Evolutionary conservation across 2,113 vertebrate species (phyloP).

Genomic region (Hippocampus comes): DNA sequence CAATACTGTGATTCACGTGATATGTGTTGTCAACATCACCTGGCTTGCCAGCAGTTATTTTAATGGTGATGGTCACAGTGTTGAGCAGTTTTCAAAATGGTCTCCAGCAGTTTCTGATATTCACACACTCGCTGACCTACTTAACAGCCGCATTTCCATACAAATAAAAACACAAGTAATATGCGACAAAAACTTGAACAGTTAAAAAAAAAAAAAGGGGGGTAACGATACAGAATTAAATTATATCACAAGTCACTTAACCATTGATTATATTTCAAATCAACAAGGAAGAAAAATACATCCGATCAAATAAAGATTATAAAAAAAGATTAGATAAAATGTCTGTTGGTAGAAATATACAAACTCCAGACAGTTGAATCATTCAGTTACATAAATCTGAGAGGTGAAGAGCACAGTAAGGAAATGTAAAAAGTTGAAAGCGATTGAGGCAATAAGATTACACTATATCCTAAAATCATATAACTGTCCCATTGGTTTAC

Average conservation of each 20-base stretch:
- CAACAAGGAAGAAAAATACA: conserved; percentile 47
- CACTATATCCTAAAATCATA: conserved; percentile 68
- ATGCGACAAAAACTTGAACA: conserved; percentile 34
- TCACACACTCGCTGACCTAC: conserved; percentile 47
- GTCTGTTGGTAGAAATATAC: conserved; percentile 75
- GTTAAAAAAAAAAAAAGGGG: background rate
- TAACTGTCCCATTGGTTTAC: conserved; percentile 78
- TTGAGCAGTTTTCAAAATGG: conserved; percentile 47
- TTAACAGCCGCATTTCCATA: conserved; percentile 49
- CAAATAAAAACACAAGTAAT: conserved; percentile 33
- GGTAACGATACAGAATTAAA: conserved; percentile 51
- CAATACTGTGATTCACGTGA: conserved; percentile 26
- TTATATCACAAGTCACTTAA: conserved; percentile 66
- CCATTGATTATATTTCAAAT: conserved; percentile 62
- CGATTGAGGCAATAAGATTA: conserved; percentile 46
- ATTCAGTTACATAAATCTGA: conserved; percentile 71
- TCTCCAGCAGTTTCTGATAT: conserved; percentile 61
- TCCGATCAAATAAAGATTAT: conserved; percentile 70
- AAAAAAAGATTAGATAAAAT: conserved; percentile 73
- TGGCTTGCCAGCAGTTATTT: conserved; percentile 39
- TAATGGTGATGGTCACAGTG: conserved; percentile 37
- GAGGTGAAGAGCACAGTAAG: conserved; percentile 52
- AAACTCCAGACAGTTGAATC: conserved; percentile 69
- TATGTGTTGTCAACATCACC: conserved; percentile 23
- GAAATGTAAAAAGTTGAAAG: conserved; percentile 40